Conservation (phyloP, 2,113 vertebrate species). For the Phylloscopus whistleri region DNA sequence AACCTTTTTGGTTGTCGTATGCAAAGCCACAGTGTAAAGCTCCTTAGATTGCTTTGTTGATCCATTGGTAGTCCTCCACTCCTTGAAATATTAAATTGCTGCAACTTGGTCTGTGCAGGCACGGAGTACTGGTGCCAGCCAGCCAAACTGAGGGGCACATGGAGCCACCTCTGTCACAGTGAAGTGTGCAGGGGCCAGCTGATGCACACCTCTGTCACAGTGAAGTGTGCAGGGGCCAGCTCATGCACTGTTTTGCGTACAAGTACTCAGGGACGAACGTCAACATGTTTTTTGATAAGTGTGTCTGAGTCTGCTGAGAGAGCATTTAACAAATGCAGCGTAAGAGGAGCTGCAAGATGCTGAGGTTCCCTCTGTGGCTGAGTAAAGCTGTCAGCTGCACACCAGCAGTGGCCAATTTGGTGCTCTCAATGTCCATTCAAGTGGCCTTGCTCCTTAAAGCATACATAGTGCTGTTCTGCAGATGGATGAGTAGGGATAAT, state of each 20-base stretch:
- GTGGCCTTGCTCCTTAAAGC: not conserved
- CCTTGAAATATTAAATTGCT: not conserved
- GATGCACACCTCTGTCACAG: not conserved
- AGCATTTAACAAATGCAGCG: not conserved
- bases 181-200: not conserved
- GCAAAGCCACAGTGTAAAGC: not conserved
- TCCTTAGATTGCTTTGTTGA: not conserved
- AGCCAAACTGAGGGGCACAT: not conserved
- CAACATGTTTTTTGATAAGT: not conserved
- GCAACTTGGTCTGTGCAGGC: rapidly evolving
- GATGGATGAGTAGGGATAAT: not conserved
- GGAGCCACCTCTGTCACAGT: not conserved
- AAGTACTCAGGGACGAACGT: not conserved
- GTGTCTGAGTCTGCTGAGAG: not conserved
- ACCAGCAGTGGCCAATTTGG: not conserved
- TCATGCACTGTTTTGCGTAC: not conserved
- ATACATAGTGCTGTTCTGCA: not conserved
- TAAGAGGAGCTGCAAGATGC: not conserved
- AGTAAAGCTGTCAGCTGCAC: not conserved
- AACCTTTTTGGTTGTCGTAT: not conserved
- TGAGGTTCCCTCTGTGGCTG: not conserved
- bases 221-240: not conserved
- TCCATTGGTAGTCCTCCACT: not conserved
- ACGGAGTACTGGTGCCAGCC: not conserved
- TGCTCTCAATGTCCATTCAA: not conserved